These are phyloP conservation scores for Megaceryle torquata DNA, from an alignment of 2,113 vertebrate genomes.

Conservation along the genomic window DNA sequence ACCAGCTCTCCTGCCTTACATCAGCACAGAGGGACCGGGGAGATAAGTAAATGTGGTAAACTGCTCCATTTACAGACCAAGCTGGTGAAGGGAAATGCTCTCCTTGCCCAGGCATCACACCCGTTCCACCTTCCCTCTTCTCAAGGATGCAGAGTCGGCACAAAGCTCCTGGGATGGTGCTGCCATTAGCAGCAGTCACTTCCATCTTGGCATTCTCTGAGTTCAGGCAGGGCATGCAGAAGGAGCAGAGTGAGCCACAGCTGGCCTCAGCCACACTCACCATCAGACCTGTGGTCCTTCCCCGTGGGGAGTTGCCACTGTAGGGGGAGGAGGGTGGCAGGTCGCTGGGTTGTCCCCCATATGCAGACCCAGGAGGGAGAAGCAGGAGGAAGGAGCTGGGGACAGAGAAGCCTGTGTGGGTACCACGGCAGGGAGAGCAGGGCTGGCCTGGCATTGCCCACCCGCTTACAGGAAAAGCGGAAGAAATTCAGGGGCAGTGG, in stretches of 20 bases:
- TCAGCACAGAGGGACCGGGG: rapidly evolving
- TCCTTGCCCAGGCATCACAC: neutral
- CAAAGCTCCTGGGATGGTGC: neutral
- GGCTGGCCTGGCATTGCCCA: neutral
- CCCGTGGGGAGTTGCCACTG: rapidly evolving
- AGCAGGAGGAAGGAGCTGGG: neutral
- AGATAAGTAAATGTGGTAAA: neutral
- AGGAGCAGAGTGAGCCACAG: neutral
- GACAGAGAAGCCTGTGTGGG: neutral
- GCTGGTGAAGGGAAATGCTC: neutral
- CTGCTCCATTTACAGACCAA: rapidly evolving
- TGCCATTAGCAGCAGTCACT: neutral
- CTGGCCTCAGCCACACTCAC: neutral
- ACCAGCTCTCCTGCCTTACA: neutral
- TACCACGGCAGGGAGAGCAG: rapidly evolving
- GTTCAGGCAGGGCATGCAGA: neutral
- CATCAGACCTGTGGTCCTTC: neutral
- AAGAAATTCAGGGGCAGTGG: neutral
- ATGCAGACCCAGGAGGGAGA: neutral
- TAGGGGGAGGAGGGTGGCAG: neutral
- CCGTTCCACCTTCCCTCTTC: neutral
- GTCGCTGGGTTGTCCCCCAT: neutral
- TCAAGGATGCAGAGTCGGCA: neutral
- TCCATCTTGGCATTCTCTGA: rapidly evolving
- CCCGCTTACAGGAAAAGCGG: neutral